phyloP scores from a whole-genome alignment of 2,113 vertebrate species.

The Plectropomus leopardus region DNA sequence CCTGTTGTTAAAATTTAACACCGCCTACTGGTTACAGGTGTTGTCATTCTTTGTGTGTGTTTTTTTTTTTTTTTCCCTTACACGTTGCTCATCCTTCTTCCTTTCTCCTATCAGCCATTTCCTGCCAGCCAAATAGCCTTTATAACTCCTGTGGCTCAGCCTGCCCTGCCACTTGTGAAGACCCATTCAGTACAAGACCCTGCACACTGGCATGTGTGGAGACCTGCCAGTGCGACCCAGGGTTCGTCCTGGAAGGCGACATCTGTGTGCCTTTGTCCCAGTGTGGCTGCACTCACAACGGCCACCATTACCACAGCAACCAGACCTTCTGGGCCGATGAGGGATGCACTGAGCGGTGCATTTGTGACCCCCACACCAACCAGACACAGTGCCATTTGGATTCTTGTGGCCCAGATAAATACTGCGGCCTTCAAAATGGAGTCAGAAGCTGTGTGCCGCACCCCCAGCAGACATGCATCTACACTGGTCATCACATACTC shows the following conservation, averaged over 20 bases:
- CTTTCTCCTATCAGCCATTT: slow-evolving; percentile 18
- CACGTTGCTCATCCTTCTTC: slow-evolving; percentile 7
- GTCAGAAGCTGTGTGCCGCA: slow-evolving; percentile 12
- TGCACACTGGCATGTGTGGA: slow-evolving; percentile 76
- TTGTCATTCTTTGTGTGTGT: background rate
- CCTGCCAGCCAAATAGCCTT: slow-evolving; percentile 76
- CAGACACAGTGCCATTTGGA: slow-evolving; percentile 26
- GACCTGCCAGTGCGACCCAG: slow-evolving; percentile 75
- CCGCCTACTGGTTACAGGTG: background rate
- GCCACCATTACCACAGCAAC: slow-evolving; percentile 71
- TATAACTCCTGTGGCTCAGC: slow-evolving; percentile 73
- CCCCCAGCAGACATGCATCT: slow-evolving; percentile 27
- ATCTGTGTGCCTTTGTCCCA: slow-evolving; percentile 65
- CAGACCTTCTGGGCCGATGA: slow-evolving; percentile 61
- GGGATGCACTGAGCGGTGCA: slow-evolving; percentile 45
- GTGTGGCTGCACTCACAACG: slow-evolving; percentile 72
- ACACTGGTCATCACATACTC: slow-evolving; percentile 14
- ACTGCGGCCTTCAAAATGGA: slow-evolving; percentile 17
- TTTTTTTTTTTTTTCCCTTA: slow-evolving; percentile 23
- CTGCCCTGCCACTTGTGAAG: slow-evolving; percentile 75
- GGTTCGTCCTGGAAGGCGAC: slow-evolving; percentile 73
- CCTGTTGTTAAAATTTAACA: no score
- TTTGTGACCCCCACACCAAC: slow-evolving; percentile 49
- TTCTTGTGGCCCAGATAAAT: background rate
- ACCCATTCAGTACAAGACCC: slow-evolving; percentile 23